These are phyloP conservation scores for Mastacembelus armatus DNA, from an alignment of 2,797 vertebrate species.

Conservation along the genomic window DNA sequence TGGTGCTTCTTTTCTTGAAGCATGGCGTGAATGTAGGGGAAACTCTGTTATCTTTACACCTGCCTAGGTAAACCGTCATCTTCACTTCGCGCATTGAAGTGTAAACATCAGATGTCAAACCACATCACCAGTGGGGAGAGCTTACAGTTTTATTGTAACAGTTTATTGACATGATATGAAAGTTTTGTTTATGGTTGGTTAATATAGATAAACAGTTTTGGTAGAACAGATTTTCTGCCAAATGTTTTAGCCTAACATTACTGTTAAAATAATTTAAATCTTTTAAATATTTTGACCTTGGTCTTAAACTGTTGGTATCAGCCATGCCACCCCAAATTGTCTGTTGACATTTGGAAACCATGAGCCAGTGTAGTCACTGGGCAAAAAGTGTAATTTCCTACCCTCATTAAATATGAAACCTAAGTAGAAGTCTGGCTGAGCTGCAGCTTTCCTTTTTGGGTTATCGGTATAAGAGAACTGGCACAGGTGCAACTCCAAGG, in stretches of 20 bases:
- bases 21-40: too few relatives aligned
- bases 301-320: neutral
- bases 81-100: neutral
- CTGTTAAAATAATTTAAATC: neutral
- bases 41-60: conserved; percentile 48
- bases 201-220: neutral
- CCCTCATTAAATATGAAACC: conserved; percentile 43
- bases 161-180: neutral
- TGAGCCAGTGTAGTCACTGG: neutral
- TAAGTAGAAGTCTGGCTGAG: conserved; percentile 25
- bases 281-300: neutral
- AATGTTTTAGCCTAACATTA: neutral
- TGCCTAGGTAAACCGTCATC: conserved; percentile 39
- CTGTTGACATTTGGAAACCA: conserved; percentile 24
- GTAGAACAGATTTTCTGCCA: neutral
- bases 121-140: conserved; percentile 1
- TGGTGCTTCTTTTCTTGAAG: neutral
- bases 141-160: neutral
- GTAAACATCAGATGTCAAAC: conserved; percentile 28
- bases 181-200: neutral
- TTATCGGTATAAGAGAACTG: conserved; percentile 31
- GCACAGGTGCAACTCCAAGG: conserved; percentile 52
- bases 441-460: conserved; percentile 51
- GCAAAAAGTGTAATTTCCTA: conserved; percentile 46
- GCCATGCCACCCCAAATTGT: neutral